Conservation (phyloP, 2,113 vertebrate genomes). For the Morphnarchus princeps region DNA sequence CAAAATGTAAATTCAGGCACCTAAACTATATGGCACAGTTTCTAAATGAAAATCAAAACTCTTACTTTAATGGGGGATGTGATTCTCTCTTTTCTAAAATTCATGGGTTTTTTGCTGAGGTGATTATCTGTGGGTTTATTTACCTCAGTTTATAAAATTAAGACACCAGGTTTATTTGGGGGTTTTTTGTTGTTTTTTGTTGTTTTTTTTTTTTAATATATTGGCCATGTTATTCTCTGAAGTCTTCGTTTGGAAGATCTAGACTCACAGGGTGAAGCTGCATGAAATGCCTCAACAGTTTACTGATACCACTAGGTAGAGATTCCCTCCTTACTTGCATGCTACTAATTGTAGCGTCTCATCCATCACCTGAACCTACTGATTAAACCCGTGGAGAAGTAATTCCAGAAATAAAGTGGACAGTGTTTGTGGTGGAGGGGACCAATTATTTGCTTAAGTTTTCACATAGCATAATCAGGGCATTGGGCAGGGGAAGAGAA, state of each 20-base stretch:
- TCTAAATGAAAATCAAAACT: background rate
- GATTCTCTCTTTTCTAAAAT: background rate
- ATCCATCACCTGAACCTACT: background rate
- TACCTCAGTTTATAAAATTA: background rate
- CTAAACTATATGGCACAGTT: background rate
- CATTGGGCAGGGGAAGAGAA: background rate
- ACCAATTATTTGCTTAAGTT: background rate
- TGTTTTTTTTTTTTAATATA: background rate
- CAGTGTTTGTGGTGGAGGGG: background rate
- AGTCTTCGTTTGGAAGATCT: background rate
- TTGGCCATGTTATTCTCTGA: background rate
- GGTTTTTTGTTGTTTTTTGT: background rate
- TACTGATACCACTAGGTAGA: background rate
- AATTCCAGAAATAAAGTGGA: background rate
- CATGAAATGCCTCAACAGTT: background rate
- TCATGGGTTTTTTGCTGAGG: background rate
- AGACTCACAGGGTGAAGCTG: background rate
- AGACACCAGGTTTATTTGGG: background rate
- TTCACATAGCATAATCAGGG: background rate
- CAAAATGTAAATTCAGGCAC: background rate
- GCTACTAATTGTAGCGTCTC: background rate
- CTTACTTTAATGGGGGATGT: background rate
- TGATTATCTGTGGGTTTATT: background rate
- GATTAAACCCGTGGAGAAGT: background rate
- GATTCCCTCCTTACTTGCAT: background rate